Evolutionary conservation across 2,113 vertebrate species (phyloP).

Genomic region (Hystrix cristata): DNA sequence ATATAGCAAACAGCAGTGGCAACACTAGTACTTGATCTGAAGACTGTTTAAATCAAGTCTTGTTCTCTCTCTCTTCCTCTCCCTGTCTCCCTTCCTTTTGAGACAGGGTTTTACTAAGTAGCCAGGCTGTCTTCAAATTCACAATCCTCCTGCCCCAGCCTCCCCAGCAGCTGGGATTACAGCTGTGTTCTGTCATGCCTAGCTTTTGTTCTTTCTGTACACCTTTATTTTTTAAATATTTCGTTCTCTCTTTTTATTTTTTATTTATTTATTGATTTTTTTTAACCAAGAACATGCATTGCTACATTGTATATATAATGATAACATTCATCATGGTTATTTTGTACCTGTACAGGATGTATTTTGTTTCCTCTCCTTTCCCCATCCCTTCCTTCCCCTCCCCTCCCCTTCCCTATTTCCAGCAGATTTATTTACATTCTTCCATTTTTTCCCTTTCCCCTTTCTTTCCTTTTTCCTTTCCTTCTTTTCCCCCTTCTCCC

Average conservation of each 20-base stretch:
- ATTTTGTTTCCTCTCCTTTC: no score
- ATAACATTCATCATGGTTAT: no score
- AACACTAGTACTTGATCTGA: slow-evolving; percentile 5
- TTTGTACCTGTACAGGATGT: no score
- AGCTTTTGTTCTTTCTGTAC: slow-evolving; percentile 44
- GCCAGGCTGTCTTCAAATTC: neutral
- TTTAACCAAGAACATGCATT: no score
- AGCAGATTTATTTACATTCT: no score
- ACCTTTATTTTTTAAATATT: slow-evolving; percentile 70
- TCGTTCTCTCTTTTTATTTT: neutral
- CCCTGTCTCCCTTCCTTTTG: neutral
- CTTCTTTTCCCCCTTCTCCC: no score
- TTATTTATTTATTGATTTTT: no score
- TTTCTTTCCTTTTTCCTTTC: no score
- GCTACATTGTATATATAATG: no score
- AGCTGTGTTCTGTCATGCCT: neutral
- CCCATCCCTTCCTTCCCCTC: no score
- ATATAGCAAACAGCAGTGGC: neutral
- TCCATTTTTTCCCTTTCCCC: no score
- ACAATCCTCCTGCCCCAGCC: neutral
- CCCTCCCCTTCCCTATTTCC: no score
- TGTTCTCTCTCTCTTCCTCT: neutral
- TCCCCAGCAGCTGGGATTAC: neutral
- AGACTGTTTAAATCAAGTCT: slow-evolving; percentile 26
- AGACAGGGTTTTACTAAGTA: neutral